A percentile compares a stretch with the other conserved stretches of the same genome.
Conservation (phyloP, 2,797 vertebrate genomes). For the Sparidentex hasta region DNA sequence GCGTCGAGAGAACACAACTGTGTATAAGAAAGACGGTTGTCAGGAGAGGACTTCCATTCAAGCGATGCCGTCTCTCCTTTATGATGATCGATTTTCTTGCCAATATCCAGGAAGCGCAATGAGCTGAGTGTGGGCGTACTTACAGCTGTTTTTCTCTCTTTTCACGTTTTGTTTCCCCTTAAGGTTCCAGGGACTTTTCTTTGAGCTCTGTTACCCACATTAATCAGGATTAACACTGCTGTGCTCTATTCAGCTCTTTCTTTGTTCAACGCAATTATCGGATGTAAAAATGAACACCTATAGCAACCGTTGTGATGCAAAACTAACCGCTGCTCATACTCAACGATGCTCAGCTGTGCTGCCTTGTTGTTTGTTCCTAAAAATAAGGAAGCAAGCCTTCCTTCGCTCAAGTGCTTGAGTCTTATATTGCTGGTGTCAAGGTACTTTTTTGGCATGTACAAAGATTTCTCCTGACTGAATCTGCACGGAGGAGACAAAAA, state of each 20-base stretch:
- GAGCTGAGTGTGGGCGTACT: slow-evolving; percentile 66
- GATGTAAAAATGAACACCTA: slow-evolving; percentile 58
- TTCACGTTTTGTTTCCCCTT: slow-evolving; percentile 49
- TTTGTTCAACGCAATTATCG: slow-evolving; percentile 70
- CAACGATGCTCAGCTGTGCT: slow-evolving; percentile 6
- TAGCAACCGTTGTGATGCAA: slow-evolving; percentile 24
- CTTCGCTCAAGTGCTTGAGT: slow-evolving; percentile 38
- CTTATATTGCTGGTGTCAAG: slow-evolving; percentile 51
- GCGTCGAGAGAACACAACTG: slow-evolving; percentile 18
- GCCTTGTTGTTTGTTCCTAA: slow-evolving; percentile 65
- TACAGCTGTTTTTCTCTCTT: slow-evolving; percentile 64
- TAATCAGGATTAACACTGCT: slow-evolving; percentile 72
- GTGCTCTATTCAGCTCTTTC: slow-evolving; percentile 40
- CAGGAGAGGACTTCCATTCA: slow-evolving; percentile 47
- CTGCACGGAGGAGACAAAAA: slow-evolving; percentile 48
- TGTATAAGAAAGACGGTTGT: slow-evolving; percentile 31
- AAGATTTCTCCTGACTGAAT: slow-evolving; percentile 64
- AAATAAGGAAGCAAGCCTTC: slow-evolving; percentile 60
- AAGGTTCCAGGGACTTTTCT: slow-evolving; percentile 62
- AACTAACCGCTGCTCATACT: slow-evolving; percentile 14
- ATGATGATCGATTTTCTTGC: slow-evolving; percentile 39
- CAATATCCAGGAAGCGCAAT: slow-evolving; percentile 49
- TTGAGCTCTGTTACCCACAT: slow-evolving; percentile 67
- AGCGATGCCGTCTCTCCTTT: slow-evolving; percentile 34
- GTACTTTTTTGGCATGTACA: slow-evolving; percentile 59